Conservation (phyloP, 2,113 vertebrate species). For the Potamarius usumacintae region DNA sequence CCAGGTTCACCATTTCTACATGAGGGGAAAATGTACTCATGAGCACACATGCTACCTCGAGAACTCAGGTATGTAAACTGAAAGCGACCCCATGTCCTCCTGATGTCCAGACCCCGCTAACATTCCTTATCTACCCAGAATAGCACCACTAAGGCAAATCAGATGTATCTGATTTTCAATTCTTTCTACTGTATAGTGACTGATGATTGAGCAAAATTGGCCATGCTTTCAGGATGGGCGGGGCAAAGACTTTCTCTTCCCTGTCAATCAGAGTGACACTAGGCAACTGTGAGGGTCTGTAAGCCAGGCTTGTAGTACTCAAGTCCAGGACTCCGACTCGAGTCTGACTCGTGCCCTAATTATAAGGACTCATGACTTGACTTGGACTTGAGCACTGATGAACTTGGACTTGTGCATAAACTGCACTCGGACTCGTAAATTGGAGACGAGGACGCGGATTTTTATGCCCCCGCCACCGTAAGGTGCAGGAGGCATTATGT, state of each 20-base stretch:
- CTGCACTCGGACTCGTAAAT: too few species aligned
- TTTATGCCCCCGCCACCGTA: too few species aligned
- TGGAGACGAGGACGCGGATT: too few species aligned
- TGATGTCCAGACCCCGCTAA: neutral
- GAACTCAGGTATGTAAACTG: neutral
- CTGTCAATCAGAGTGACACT: neutral
- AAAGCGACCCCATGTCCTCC: neutral
- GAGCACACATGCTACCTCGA: neutral
- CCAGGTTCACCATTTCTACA: slow-evolving; percentile 83
- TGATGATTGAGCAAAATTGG: neutral
- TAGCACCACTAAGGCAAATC: neutral
- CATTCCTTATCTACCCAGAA: neutral
- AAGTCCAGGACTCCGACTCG: too few species aligned
- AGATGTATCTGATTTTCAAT: neutral
- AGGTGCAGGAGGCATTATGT: too few species aligned
- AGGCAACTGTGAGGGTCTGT: neutral
- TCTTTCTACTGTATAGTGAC: neutral
- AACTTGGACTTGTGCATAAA: too few species aligned
- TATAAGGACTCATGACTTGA: too few species aligned
- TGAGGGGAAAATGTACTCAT: slow-evolving; percentile 25
- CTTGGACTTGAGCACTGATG: too few species aligned
- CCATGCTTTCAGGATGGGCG: neutral
- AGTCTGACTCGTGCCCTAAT: too few species aligned
- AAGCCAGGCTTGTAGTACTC: neutral
- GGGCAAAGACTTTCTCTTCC: neutral